Conservation (phyloP, 2,113 vertebrate genomes). For the Alosa alosa region DNA sequence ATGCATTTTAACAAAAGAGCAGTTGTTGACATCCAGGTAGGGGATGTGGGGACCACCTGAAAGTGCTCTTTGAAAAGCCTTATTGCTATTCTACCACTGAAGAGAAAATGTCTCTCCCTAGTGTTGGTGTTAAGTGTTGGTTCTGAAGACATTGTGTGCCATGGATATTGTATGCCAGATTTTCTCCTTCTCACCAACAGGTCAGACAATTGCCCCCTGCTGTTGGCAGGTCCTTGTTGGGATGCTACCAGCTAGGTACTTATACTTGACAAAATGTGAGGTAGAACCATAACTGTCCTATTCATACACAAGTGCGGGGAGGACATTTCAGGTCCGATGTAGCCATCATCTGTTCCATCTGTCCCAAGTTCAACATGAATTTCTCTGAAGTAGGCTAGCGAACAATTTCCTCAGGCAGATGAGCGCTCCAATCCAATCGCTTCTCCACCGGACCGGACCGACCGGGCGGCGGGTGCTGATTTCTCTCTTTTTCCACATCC, state of each 20-base stretch:
- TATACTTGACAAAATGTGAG: not conserved
- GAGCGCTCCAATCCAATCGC: not conserved
- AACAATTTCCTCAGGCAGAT: not conserved
- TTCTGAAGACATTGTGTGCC: not conserved
- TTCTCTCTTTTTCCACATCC: not conserved
- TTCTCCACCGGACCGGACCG: no score
- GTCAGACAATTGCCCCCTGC: not conserved
- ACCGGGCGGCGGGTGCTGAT: not conserved
- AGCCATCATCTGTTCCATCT: not conserved
- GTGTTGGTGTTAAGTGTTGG: not conserved
- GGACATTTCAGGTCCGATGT: not conserved
- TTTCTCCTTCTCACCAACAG: not conserved
- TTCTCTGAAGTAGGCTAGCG: not conserved
- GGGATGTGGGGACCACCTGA: not conserved
- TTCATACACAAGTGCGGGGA: not conserved
- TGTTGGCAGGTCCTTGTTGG: not conserved
- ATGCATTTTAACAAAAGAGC: not conserved
- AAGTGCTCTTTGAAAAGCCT: not conserved
- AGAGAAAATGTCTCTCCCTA: not conserved
- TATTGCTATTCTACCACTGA: not conserved
- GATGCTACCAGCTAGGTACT: no score
- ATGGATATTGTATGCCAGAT: not conserved
- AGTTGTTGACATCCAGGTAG: not conserved
- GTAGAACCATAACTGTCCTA: not conserved
- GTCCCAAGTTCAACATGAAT: not conserved